Evolutionary conservation across 2,113 vertebrate genomes (phyloP).

Genomic region (Enhydra lutris): DNA sequence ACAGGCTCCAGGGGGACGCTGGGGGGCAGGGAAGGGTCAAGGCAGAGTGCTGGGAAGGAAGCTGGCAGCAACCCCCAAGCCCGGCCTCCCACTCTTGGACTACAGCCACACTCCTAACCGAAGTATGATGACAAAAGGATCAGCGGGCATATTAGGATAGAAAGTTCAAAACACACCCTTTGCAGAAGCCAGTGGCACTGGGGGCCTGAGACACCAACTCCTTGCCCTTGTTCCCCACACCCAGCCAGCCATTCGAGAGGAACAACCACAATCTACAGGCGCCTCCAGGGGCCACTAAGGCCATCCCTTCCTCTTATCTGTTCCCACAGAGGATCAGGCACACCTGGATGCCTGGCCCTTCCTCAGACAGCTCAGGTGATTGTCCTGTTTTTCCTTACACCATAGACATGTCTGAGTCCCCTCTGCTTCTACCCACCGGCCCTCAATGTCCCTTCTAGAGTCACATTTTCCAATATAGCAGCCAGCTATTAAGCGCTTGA

Average conservation of each 20-base stretch:
- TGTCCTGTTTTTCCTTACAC: not conserved
- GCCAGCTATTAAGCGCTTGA: not conserved
- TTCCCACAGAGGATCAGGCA: not conserved
- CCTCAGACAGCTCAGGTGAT: not conserved
- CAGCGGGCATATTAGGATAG: not conserved
- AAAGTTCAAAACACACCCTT: not conserved
- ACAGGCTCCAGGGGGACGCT: constrained; percentile 46
- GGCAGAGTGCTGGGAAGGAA: constrained; percentile 21
- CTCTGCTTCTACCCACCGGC: not conserved
- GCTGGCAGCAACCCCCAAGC: not conserved
- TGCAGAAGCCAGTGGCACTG: not conserved
- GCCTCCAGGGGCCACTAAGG: not conserved
- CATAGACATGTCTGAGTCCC: not conserved
- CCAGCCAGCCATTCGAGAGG: not conserved
- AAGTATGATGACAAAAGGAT: not conserved
- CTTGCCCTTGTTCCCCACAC: too few species aligned
- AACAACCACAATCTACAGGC: not conserved
- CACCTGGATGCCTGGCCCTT: not conserved
- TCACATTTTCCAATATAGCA: not conserved
- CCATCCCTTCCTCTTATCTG: not conserved
- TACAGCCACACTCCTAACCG: not conserved
- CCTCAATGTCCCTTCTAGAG: not conserved
- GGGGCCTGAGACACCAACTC: not conserved
- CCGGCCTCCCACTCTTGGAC: not conserved
- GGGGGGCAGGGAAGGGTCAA: not conserved